phyloP scores from a whole-genome alignment of 2,797 vertebrate species.

The Brachyalestes nurse region DNA sequence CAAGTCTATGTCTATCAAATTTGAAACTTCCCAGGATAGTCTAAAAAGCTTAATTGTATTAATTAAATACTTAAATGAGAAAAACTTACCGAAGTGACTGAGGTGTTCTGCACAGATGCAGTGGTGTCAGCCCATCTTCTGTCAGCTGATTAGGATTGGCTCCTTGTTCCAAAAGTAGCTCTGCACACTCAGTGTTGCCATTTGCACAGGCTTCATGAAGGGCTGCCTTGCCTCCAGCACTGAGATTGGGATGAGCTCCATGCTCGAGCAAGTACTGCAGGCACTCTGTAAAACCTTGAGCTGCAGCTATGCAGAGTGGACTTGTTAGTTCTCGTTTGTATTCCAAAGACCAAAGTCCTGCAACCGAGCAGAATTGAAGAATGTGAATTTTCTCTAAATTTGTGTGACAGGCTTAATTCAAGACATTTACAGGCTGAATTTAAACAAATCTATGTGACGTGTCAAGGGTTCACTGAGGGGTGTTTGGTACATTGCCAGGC shows the following conservation, averaged over 20 bases:
- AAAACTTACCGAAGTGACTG: constrained; percentile 72
- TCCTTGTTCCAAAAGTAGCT: constrained; percentile 74
- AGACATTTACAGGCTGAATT: too few species aligned
- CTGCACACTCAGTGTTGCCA: constrained; percentile 65
- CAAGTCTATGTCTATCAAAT: too few species aligned
- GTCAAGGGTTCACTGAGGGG: too few species aligned
- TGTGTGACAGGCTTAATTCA: too few species aligned
- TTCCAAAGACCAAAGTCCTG: constrained; percentile 83
- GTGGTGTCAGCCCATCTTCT: constrained; percentile 68
- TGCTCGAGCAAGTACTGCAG: constrained; percentile 72
- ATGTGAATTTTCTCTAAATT: not conserved
- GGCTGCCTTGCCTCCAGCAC: constrained; percentile 67
- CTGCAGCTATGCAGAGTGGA: constrained; percentile 75
- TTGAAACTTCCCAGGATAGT: too few species aligned
- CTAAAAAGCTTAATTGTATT: too few species aligned
- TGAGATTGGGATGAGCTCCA: constrained; percentile 68
- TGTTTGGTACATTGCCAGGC: not conserved
- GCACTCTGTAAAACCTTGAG: constrained; percentile 69
- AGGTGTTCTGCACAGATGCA: constrained; percentile 73
- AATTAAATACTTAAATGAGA: not conserved
- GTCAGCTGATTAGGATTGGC: constrained; percentile 74
- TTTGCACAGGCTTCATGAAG: constrained; percentile 78
- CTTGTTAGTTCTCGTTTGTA: constrained; percentile 77
- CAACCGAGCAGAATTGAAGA: not conserved
- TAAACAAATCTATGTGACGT: too few species aligned